phyloP scores from a whole-genome alignment of 2,888 invertebrate species.

The Spicauda simplicius region DNA sequence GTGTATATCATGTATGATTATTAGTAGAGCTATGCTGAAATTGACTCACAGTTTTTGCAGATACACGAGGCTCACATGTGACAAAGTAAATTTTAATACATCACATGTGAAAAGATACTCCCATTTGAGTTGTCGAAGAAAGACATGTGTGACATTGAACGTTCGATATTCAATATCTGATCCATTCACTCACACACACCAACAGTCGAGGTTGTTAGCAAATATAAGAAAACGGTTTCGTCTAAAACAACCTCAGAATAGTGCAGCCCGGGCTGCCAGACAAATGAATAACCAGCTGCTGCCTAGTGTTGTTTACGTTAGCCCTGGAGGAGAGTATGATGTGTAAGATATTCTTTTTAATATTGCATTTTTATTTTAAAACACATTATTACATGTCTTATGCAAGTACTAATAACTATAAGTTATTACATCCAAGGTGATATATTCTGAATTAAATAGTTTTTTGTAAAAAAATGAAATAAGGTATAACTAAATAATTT shows the following conservation, averaged over 20 bases:
- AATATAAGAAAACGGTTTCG: constrained; percentile 55
- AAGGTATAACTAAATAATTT: too few species aligned
- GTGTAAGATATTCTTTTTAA: constrained; percentile 56
- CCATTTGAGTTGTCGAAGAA: constrained; percentile 58
- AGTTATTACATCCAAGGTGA: background rate
- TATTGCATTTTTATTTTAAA: background rate
- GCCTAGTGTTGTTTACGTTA: constrained; percentile 59
- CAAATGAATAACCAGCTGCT: constrained; percentile 68
- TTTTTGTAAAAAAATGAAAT: too few species aligned
- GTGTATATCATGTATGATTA: constrained; percentile 52
- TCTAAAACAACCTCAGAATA: constrained; percentile 54
- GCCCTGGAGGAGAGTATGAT: constrained; percentile 65
- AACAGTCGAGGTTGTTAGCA: constrained; percentile 51
- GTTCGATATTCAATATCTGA: constrained; percentile 43
- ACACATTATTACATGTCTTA: too few species aligned
- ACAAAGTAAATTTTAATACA: constrained; percentile 55
- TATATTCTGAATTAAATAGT: too few species aligned
- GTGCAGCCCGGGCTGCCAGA: constrained; percentile 51
- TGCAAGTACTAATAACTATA: too few species aligned
- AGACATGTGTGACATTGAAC: constrained; percentile 56
- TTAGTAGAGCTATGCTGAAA: constrained; percentile 77
- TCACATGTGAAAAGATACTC: constrained; percentile 60
- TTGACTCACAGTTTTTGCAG: constrained; percentile 78
- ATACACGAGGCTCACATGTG: constrained; percentile 69
- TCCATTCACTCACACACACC: constrained; percentile 48